These are phyloP conservation scores for Meloidogyne hapla DNA, from an alignment of 1,140 invertebrate species.

Conservation along the genomic window DNA sequence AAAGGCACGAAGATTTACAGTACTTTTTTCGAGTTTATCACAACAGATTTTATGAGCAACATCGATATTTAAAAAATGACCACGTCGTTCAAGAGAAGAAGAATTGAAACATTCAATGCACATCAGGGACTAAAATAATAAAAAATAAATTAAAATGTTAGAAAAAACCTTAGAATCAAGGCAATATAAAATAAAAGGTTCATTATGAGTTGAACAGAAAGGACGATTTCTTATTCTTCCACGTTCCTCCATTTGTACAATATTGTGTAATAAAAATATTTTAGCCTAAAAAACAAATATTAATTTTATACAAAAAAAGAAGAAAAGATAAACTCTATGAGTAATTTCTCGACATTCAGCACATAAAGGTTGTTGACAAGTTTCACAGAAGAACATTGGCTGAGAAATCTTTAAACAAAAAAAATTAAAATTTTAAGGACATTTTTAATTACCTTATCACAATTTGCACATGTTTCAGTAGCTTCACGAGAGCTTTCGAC, in stretches of 20 bases:
- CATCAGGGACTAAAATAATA: constrained; percentile 45
- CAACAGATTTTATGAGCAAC: constrained; percentile 53
- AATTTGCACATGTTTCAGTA: constrained; percentile 61
- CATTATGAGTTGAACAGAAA: constrained; percentile 52
- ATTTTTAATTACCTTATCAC: constrained; percentile 46
- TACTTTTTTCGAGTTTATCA: constrained; percentile 61
- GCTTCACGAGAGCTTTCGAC: constrained; percentile 56
- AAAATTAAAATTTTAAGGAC: not conserved
- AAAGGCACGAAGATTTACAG: constrained; percentile 46
- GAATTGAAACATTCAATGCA: constrained; percentile 63
- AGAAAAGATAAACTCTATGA: constrained; percentile 55
- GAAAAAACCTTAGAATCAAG: constrained; percentile 38
- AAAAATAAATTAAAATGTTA: not conserved
- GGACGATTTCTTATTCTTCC: constrained; percentile 34
- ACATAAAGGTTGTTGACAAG: constrained; percentile 62
- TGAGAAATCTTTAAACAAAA: constrained; percentile 45
- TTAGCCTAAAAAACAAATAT: constrained; percentile 46
- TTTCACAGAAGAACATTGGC: constrained; percentile 63
- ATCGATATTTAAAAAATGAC: constrained; percentile 61
- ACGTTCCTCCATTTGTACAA: constrained; percentile 56
- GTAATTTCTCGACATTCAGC: constrained; percentile 44
- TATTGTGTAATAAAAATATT: constrained; percentile 57
- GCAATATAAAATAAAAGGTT: constrained; percentile 58
- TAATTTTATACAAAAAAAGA: not conserved
- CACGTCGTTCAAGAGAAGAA: constrained; percentile 30